Evolutionary conservation across 2,797 vertebrate species (phyloP).

Genomic region (Loriculus beryllinus): DNA sequence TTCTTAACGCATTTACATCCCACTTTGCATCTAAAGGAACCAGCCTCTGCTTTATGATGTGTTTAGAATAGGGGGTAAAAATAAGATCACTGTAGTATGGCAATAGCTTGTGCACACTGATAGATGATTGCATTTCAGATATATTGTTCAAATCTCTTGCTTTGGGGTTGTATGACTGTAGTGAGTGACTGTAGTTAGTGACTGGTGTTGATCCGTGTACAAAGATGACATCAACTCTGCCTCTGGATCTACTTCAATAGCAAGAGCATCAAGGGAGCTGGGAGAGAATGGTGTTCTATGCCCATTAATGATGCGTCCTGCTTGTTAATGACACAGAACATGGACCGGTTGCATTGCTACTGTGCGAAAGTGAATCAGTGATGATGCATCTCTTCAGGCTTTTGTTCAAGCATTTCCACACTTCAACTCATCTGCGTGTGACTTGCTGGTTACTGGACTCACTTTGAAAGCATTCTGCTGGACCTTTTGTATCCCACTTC

Average conservation of each 20-base stretch:
- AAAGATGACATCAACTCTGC: neutral
- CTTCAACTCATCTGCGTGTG: neutral
- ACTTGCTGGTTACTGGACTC: neutral
- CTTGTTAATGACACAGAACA: slow-evolving; percentile 8
- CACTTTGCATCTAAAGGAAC: neutral
- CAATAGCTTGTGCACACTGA: neutral
- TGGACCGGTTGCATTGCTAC: neutral
- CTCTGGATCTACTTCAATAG: neutral
- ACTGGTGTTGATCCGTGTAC: neutral
- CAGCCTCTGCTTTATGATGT: rapidly evolving
- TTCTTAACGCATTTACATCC: neutral
- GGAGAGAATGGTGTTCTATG: slow-evolving; percentile 17
- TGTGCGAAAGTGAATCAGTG: neutral
- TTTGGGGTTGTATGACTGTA: neutral
- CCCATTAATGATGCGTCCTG: neutral
- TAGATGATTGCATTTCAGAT: neutral
- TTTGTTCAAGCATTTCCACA: neutral
- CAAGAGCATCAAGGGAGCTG: neutral
- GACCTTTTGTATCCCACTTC: neutral
- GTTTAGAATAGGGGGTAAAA: neutral
- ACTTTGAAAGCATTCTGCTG: neutral
- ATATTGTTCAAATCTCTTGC: neutral
- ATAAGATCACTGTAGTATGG: rapidly evolving
- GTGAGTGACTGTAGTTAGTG: neutral
- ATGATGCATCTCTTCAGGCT: neutral